These are phyloP conservation scores for Lacerta viridis DNA, from an alignment of 2,797 vertebrate species.

Conservation along the genomic window DNA sequence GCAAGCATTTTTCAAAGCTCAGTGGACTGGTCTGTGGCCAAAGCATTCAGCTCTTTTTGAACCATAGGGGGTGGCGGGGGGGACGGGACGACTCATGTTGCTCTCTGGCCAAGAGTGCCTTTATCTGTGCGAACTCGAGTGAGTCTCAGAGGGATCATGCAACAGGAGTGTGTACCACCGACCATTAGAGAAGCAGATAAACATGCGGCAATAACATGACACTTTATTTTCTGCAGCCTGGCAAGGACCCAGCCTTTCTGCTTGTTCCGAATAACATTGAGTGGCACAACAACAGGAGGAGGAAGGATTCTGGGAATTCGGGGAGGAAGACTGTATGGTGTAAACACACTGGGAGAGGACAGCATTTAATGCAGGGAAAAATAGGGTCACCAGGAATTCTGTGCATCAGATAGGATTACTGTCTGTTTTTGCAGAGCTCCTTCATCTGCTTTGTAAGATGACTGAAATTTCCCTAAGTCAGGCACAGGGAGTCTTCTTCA, in stretches of 20 bases:
- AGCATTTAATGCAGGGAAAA: neutral
- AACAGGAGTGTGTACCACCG: neutral
- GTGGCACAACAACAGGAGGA: neutral
- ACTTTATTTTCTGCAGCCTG: neutral
- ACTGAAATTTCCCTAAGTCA: neutral
- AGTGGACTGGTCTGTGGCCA: neutral
- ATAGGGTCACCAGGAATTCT: neutral
- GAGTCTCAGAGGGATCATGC: neutral
- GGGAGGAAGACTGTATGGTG: neutral
- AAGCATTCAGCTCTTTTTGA: neutral
- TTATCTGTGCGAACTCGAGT: neutral
- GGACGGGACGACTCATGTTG: too few species aligned
- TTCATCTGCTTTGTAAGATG: neutral
- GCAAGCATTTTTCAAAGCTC: neutral
- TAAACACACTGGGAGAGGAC: neutral
- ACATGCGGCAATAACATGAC: neutral
- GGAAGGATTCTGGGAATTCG: constrained; percentile 16
- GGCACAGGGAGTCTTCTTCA: too few species aligned
- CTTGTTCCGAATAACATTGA: neutral
- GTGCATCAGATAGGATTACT: neutral
- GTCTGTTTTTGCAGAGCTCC: neutral
- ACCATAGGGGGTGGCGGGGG: neutral
- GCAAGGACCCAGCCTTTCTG: neutral
- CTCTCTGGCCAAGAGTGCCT: neutral
- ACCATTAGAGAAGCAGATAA: neutral